Conservation (phyloP, 2,888 invertebrate species). For the Bombyx huttoni region DNA sequence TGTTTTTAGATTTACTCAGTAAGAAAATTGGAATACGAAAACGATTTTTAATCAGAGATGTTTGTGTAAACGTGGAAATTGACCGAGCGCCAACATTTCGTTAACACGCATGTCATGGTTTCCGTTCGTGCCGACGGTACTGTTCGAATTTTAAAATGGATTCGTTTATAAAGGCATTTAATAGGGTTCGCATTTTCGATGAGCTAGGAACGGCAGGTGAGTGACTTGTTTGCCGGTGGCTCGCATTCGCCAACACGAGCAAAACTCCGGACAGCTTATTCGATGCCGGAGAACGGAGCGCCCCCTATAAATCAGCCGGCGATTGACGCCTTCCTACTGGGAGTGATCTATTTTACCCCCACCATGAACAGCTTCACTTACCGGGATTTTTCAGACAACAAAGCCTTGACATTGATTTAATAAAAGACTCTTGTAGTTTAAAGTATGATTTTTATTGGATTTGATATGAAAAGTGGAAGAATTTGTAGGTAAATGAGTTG, state of each 20-base stretch:
- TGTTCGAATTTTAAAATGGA: constrained; percentile 64
- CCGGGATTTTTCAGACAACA: constrained; percentile 48
- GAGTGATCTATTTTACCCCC: constrained; percentile 67
- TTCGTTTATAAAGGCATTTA: constrained; percentile 67
- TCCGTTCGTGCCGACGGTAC: constrained; percentile 58
- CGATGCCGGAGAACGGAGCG: constrained; percentile 41
- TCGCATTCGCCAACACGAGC: constrained; percentile 47
- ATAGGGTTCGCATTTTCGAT: constrained; percentile 62
- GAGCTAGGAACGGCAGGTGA: constrained; percentile 62
- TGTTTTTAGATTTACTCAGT: constrained; percentile 10
- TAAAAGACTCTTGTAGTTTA: constrained; percentile 7
- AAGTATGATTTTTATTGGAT: constrained; percentile 1
- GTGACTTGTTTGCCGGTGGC: constrained; percentile 68
- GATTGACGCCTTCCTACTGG: constrained; percentile 70
- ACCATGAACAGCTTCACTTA: constrained; percentile 59
- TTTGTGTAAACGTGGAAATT: constrained; percentile 39
- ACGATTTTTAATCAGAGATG: constrained; percentile 1
- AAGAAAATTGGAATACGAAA: constrained; percentile 19
- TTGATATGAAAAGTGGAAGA: too few relatives aligned
- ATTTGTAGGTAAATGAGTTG: too few relatives aligned
- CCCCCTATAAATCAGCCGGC: constrained; percentile 65
- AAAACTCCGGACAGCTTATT: constrained; percentile 64
- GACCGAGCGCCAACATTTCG: constrained; percentile 56
- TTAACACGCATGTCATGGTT: constrained; percentile 67
- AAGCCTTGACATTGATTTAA: constrained; percentile 23